Conservation (phyloP, 2,797 vertebrate species). For the Xyrichtys novacula region DNA sequence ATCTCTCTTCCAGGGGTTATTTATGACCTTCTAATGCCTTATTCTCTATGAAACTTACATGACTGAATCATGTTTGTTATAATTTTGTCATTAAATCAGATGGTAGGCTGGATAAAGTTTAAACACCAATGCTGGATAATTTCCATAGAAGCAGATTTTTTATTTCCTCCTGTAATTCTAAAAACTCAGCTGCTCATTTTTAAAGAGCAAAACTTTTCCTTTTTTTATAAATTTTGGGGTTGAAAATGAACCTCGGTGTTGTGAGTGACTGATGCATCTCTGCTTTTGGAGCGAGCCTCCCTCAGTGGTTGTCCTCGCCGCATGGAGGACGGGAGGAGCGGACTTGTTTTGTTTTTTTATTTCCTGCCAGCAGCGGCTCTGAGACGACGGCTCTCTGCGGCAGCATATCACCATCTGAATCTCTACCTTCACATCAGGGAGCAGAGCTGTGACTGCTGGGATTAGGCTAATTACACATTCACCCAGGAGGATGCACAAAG, state of each 20-base stretch:
- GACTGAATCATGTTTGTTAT: too few species aligned
- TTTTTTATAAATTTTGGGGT: neutral
- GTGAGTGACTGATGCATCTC: slow-evolving; percentile 20
- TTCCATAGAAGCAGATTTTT: too few species aligned
- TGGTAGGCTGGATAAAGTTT: too few species aligned
- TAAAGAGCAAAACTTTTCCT: too few species aligned
- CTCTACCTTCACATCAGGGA: slow-evolving; percentile 73
- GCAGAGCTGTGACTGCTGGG: slow-evolving; percentile 73
- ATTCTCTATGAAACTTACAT: too few species aligned
- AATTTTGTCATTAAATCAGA: too few species aligned
- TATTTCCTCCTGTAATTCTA: too few species aligned
- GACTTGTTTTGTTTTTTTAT: slow-evolving; percentile 9
- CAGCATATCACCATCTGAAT: slow-evolving; percentile 63
- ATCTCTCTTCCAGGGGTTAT: too few species aligned
- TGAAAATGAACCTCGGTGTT: too few species aligned
- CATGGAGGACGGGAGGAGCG: slow-evolving; percentile 27
- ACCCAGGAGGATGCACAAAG: slow-evolving; percentile 61
- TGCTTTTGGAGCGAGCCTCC: slow-evolving; percentile 35
- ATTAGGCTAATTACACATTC: slow-evolving; percentile 76
- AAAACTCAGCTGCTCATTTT: too few species aligned
- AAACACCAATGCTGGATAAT: too few species aligned
- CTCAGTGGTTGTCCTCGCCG: slow-evolving; percentile 31
- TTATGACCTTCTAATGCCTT: too few species aligned
- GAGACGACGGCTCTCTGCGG: slow-evolving; percentile 49
- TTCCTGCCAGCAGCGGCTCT: slow-evolving; percentile 34